Base-by-base conservation (phyloP, 2,113 vertebrate genomes). In the Podilymbus podiceps region DNA sequence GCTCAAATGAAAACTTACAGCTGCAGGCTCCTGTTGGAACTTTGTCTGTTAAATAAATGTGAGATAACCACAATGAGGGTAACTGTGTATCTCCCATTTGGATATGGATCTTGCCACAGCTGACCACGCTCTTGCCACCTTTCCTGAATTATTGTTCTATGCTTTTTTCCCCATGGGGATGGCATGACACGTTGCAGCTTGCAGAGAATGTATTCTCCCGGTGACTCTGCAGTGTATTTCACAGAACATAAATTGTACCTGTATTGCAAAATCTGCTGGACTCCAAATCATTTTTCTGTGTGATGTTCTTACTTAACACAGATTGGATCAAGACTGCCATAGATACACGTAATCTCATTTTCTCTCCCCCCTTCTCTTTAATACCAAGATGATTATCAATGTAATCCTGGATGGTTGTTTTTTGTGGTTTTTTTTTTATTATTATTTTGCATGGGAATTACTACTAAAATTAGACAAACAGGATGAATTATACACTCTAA, bases 391-490 rank as follows among this genome's bases (percentile, higher is more conserved):
- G 12, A 81, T 69, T 76, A 94, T 33, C 50, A 60, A 92, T 78
- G 60, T 81, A 85, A 67, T 82, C 72, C 25, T 28, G 23, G 21
- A 23, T 60, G 11, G 5, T 0, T 7, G 24, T 28, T 30, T 28
- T 55, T 55, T 30, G 17, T n/a, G 53, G 10, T 30, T 28, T 27
- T 4, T 18, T 55, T 55, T 55, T 8, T 38, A 38, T 38, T 38
- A n/a, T 46, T 31, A 46, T 49, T 93, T 55, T 30, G 3, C 8
- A 88, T 42, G 21, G 64, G 56, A 84, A 72, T 81, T 81, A 46
- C 33, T 68, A 58, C 44, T 90, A 93, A 95, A 93, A 75, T 90
- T 86, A 92, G 69, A 92, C 44, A 89, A 87, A 72, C 15, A 77
- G 47, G 44, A 77, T n/a, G 44, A 50, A 81, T 81, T 86, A 90